Conservation (phyloP, 2,888 invertebrate genomes). For the Leucophenga montana region DNA sequence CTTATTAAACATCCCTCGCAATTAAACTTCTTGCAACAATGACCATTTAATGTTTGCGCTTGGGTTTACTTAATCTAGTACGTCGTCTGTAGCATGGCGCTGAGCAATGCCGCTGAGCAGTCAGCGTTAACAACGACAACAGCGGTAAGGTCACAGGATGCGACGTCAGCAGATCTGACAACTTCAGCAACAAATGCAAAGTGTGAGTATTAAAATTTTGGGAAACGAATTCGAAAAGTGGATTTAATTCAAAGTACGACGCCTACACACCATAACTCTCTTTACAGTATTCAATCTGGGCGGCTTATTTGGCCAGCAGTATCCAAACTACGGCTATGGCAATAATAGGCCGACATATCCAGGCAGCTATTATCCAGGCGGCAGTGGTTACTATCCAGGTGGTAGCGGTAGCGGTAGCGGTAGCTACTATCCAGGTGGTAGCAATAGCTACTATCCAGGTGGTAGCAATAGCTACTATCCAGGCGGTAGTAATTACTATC, state of each 20-base stretch:
- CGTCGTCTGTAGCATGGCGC: not conserved
- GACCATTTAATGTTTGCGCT: no score
- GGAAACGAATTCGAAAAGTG: no score
- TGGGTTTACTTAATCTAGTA: not conserved
- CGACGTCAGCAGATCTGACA: slow-evolving; percentile 52
- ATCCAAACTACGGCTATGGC: slow-evolving; percentile 45
- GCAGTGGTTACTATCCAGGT: slow-evolving; percentile 46
- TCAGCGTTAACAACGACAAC: slow-evolving; percentile 25
- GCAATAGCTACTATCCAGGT: slow-evolving; percentile 52
- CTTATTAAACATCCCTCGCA: no score
- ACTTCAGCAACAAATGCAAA: slow-evolving; percentile 69
- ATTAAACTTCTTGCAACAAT: no score
- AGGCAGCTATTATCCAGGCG: slow-evolving; percentile 41
- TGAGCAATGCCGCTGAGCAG: not conserved
- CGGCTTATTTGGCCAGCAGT: slow-evolving; percentile 66
- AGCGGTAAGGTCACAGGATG: slow-evolving; percentile 33
- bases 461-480: slow-evolving; percentile 35
- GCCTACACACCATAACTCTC: no score
- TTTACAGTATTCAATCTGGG: slow-evolving; percentile 72
- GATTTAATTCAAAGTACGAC: no score
- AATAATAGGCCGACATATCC: slow-evolving; percentile 34
- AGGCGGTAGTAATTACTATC: slow-evolving; percentile 36
- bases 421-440: slow-evolving; percentile 39
- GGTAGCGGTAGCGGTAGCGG: no score
- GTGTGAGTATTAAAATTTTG: slow-evolving; percentile 56